These are phyloP conservation scores for Arenaria interpres DNA, from an alignment of 2,113 vertebrate species.

Conservation along the genomic window DNA sequence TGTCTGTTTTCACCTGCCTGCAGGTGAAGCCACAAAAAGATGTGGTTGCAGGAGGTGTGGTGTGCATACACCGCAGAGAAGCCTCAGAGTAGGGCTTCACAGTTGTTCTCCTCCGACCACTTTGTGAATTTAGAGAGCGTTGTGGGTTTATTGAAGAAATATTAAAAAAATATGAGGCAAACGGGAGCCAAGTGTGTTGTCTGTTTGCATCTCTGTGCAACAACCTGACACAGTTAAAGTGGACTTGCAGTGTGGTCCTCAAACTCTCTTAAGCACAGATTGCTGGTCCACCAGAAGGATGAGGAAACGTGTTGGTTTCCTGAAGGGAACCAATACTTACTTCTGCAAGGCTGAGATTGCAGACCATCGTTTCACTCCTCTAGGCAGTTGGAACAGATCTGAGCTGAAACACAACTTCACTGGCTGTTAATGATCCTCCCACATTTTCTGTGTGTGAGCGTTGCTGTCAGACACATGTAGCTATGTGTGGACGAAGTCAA, in stretches of 20 bases:
- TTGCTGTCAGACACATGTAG: background rate
- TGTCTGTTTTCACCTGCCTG: background rate
- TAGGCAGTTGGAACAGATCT: background rate
- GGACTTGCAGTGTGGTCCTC: background rate
- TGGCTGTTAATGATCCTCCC: background rate
- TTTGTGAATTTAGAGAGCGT: background rate
- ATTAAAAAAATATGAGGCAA: accelerated
- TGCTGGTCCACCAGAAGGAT: accelerated
- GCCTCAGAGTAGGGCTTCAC: background rate
- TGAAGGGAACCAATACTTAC: background rate
- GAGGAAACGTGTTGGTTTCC: background rate
- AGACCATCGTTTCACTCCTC: background rate
- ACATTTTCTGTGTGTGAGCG: accelerated
- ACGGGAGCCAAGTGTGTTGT: background rate
- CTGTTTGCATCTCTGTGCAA: background rate
- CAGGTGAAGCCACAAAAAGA: background rate
- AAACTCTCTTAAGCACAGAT: background rate
- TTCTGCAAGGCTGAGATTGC: background rate
- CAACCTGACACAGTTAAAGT: accelerated
- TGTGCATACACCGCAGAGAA: accelerated
- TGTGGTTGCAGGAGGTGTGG: background rate
- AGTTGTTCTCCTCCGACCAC: background rate
- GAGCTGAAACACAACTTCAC: background rate
- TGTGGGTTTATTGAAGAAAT: background rate
- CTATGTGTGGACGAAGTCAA: background rate